Evolutionary conservation across 2,113 vertebrate species (phyloP), one percentile per base, ranked within the genome.

Genomic region (Pseudopipra pipra): DNA sequence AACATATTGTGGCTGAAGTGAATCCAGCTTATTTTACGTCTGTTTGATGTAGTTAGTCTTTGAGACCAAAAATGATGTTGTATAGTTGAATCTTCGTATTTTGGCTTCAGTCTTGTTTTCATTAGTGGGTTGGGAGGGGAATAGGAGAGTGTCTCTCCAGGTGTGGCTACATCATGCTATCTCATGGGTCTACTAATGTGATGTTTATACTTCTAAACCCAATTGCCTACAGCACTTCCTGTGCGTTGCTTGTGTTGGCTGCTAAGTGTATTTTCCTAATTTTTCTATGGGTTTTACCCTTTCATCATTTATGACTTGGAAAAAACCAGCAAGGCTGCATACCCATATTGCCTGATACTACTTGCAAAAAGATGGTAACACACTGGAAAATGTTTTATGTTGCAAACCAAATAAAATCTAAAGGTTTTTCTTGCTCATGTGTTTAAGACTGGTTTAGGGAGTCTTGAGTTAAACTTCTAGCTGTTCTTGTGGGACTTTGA

Each of bases 141-240:
- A 96, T 96, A 92, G 59, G 58, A 92, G 97, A 95, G 95, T 89
- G 97, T 97, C 89, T 97, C 95, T 97, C 97, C 97, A 98, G 98
- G 98, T 98, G 98, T 98, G 98, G 98, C 95, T 96, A 83, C 85
- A 76, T 79, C 84, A 67, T 91, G 91, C 96, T 98, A 81, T 97
- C 98, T 98, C 97, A 76, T 81, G 98, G 98, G 97, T 94, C 90
- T 97, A 95, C 98, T 98, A 98, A 97, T 96, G 96, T 97, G 96
- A 97, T 98, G 98, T 98, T 98, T 98, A 97, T 90, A 86, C 97
- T 98, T 97, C 93, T 96, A 98, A 96, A 96, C 96, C 91, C 94
- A 95, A 98, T 98, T 96, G 98, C 98, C 98, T 97, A 68, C 97
- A 98, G 98, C 98, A 98, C 98, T 99, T 99, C 98, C 98, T 98